phyloP scores from a whole-genome alignment of 1,140 invertebrate genomes.

The Globodera rostochiensis region DNA sequence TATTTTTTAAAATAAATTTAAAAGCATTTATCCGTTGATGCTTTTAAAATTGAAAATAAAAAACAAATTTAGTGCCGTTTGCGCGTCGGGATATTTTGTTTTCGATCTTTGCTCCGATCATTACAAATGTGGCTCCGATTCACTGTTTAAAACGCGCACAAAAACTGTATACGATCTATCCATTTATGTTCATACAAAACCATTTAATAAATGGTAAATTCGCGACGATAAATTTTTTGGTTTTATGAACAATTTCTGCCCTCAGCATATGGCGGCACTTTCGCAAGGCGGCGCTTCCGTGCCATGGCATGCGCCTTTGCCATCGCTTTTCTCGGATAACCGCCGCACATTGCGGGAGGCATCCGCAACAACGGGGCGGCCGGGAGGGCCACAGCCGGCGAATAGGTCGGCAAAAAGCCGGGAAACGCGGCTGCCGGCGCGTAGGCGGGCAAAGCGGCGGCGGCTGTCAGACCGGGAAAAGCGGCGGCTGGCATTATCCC shows the following conservation, averaged over 20 bases:
- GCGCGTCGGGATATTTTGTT: too few relatives aligned
- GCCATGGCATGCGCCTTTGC: background rate
- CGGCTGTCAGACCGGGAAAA: background rate
- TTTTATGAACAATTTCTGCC: background rate
- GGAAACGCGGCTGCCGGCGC: background rate
- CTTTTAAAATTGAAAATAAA: too few relatives aligned
- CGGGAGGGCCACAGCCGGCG: background rate
- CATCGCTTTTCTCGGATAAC: background rate
- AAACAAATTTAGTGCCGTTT: too few relatives aligned
- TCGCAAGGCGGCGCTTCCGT: background rate
- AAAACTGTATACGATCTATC: too few relatives aligned
- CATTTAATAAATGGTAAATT: too few relatives aligned
- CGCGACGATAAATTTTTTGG: too few relatives aligned
- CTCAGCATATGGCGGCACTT: background rate
- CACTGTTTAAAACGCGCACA: too few relatives aligned
- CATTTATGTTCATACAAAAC: too few relatives aligned
- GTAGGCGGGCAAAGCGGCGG: background rate
- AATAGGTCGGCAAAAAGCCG: background rate
- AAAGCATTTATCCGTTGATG: too few relatives aligned
- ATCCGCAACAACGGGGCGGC: background rate
- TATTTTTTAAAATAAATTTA: too few relatives aligned
- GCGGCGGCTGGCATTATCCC: constrained; percentile 9
- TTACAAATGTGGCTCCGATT: too few relatives aligned
- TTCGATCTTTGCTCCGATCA: too few relatives aligned
- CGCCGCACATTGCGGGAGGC: background rate